Base-by-base conservation (phyloP, 2,888 invertebrate genomes). In the Euplexia lucipara region DNA sequence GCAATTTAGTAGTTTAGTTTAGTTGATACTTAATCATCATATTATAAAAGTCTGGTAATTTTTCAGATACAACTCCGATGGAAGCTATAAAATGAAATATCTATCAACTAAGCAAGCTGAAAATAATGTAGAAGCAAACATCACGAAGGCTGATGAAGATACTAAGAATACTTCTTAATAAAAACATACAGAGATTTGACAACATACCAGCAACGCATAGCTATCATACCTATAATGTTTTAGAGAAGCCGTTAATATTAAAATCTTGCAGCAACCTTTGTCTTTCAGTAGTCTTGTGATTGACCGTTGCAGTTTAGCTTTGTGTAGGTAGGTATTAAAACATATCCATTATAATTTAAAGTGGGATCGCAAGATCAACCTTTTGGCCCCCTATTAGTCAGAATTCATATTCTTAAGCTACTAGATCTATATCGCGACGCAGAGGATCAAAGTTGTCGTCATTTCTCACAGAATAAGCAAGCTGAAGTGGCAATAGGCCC, bases 61-160 rank as follows among this genome's bases (percentile, higher is more conserved):
- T 70, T 73, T 60, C 82, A 95, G 95, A 75, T 95, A 93, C 82
- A 96, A 97, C 84, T 96, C 97, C 0, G 94, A 96, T 66, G 97
- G 96, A 22, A 92, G 90, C 47, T 97, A 97, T 87, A 96, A 96
- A 80, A 88, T 91, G 62, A 95, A 96, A 56, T 97, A 97, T 86
- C 85, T 96, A 75, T 90, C 90, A 45, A 88, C 83, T 30, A 96
- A 96, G 81, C 41, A 76, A 20, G 41, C 68, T 4, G 67, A 71
- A 22, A 69, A 70, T 10, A 64, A 44, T 7, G 52, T 63, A n/a
- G 51, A 70, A 49, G 63, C 62, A 18, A 76, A 68, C 32, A 30
- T 58, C 3, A 60, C 74, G 32, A 74, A 84, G 12, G 59, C 79
- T 32, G 60, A 37, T 2, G 37, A 78, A 57, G 68, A 67, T 22